Conservation (phyloP, 2,113 vertebrate species). For the Telmatochromis brichardi region DNA sequence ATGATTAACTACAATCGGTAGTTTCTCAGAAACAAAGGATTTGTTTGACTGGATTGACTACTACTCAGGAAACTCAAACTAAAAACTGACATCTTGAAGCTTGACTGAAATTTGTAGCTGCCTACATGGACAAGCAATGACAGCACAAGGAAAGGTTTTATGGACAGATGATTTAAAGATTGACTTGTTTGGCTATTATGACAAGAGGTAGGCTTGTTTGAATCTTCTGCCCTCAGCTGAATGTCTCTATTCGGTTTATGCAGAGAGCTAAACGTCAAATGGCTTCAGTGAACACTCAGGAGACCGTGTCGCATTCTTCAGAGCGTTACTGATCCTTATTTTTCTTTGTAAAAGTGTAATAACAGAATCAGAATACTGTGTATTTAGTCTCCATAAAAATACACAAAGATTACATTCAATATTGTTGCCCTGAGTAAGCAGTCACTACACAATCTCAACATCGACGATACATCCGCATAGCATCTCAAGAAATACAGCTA, state of each 20-base stretch:
- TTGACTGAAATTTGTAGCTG: not conserved
- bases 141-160: not conserved
- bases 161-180: not conserved
- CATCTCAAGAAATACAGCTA: not conserved
- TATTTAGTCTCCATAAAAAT: not conserved
- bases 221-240: not conserved
- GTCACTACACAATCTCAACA: not conserved
- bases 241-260: not conserved
- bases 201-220: not conserved
- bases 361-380: not conserved
- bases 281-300: not conserved
- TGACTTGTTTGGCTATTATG: not conserved
- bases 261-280: not conserved
- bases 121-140: not conserved
- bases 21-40: not conserved
- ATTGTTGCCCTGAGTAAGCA: not conserved
- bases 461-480: rapidly evolving
- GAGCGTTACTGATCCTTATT: not conserved
- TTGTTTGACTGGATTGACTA: not conserved
- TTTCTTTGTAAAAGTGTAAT: not conserved
- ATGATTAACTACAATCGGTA: rapidly evolving
- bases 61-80: not conserved
- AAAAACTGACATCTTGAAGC: not conserved
- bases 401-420: not conserved
- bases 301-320: not conserved